Evolutionary conservation across 2,113 vertebrate species (phyloP).

Genomic region (Maccullochella peelii): DNA sequence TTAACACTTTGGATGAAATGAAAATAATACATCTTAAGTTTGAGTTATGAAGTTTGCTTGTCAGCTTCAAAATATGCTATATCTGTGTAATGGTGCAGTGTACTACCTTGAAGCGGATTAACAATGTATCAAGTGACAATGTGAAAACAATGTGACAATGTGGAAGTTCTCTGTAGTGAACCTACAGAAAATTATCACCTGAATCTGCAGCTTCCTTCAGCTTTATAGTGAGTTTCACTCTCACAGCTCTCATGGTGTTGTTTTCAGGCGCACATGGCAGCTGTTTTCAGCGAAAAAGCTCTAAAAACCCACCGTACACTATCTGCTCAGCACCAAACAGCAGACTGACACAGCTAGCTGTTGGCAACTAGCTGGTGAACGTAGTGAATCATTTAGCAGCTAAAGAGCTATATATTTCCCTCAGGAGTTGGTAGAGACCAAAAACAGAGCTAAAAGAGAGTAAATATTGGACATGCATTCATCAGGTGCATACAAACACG

Average conservation of each 20-base stretch:
- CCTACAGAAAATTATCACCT: not conserved
- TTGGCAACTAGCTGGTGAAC: not conserved
- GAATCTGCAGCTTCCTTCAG: not conserved
- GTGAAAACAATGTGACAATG: not conserved
- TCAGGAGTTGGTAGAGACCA: not conserved
- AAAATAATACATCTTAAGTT: not conserved
- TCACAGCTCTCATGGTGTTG: not conserved
- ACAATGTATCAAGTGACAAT: not conserved
- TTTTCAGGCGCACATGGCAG: not conserved
- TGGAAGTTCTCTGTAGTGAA: not conserved
- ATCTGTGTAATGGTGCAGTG: not conserved
- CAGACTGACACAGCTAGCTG: not conserved
- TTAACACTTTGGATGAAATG: not conserved
- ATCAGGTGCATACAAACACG: too few relatives aligned
- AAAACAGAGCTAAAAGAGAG: not conserved
- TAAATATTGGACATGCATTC: not conserved
- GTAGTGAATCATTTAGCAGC: not conserved
- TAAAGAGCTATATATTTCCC: not conserved
- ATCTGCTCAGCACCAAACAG: not conserved
- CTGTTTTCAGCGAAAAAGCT: not conserved
- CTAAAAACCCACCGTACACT: not conserved
- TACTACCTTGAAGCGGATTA: not conserved
- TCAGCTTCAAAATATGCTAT: not conserved
- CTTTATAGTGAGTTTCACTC: not conserved
- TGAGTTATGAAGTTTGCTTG: not conserved